Evolutionary conservation across 2,888 invertebrate genomes (phyloP), one percentile per base, ranked within the genome.

Genomic region (Caenorhabditis sp.): DNA sequence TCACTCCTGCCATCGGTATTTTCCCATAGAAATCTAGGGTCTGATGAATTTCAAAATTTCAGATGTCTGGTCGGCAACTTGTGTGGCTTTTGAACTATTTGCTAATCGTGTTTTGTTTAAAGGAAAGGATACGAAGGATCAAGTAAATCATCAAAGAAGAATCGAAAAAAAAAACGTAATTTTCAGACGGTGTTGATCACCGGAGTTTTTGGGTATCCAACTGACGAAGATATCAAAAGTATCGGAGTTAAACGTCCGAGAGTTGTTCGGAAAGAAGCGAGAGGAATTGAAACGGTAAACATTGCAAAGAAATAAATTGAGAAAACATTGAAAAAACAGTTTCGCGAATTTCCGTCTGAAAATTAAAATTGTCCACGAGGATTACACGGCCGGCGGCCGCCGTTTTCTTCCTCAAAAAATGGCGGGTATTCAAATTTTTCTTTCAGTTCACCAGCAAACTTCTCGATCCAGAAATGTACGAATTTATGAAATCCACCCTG

Each of bases 1-100:
- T 88, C 80, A 86, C 86, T 10, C 19, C 83, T n/a, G 82, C 85
- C 5, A 86, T 90, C 16, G 89, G 85, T 88, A 38, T 5, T 38
- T 38, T 38, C 12, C 2, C 12, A 38, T n/a, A n/a, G n/a, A n/a
- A 10, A 10, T 10, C 12, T 38, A 16, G 38, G 8, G 28, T 24
- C n/a, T 8, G 35, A n/a, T 14, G 14, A 41, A 35, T 31, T 14
- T 3, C 2, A 61, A 35, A 12, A n/a, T 73, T 83, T 69, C 70
- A 87, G 90, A 90, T 59, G 61, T 81, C 44, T 90, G 90, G 90
- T 86, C 90, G 12, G 87, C 86, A n/a, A 88, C 85, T 7, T 90
- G 90, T 47, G 88, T 90, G n/a, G 72, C 87, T 19, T 87, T 84
- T 19, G 90, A 90, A 58, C 74, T 90, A 28, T 73, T 84, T 12